Evolutionary conservation across 2,888 invertebrate species (phyloP), one percentile per base, ranked within the genome.

Genomic region (Phrixothrix hirtus): DNA sequence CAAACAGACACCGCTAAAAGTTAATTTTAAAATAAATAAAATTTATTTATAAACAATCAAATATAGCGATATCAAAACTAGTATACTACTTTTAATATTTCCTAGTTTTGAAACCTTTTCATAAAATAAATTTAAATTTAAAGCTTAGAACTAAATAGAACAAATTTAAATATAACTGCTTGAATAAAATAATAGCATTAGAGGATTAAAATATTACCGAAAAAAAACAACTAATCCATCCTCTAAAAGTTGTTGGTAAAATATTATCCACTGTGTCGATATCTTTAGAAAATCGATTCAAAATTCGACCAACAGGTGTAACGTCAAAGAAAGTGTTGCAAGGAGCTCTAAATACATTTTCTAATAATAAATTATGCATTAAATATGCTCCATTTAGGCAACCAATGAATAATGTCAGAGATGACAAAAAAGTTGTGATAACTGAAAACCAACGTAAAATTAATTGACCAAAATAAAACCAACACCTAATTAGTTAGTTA

Each of bases 251-350:
- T 81, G 83, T 83, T 37, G 87, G 87, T 72, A 87, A 79, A 68
- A 82, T 79, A 74, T 83, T 85, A 80, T 88, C 87, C 75, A 87
- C 75, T 67, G 83, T 79, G 73, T 88, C 87, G 62, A 87, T 77
- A 75, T 88, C 87, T 80, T 87, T 87, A 73, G 84, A 83, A n/a
- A n/a, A n/a, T n/a, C n/a, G n/a, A n/a, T n/a, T n/a, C n/a, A n/a
- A n/a, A n/a, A 89, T 82, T 73, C 90, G 81, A 73, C 90, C 89
- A 60, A 85, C 79, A 55, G 90, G 89, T 67, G 89, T 90, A 64
- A 88, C 85, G 78, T 90, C 89, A 81, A 86, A 89, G 81, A 88
- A 89, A 70, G 83, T 82, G 70, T 81, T 79, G 75, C 81, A 77
- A 50, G 88, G 86, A 64, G 84, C 83, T 71, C 82, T 81, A 67